A percentile compares a stretch with the other conserved stretches of the same genome.
Evolutionary conservation across 2,888 invertebrate species (phyloP).

Genomic region (Leucoptera coffeella): DNA sequence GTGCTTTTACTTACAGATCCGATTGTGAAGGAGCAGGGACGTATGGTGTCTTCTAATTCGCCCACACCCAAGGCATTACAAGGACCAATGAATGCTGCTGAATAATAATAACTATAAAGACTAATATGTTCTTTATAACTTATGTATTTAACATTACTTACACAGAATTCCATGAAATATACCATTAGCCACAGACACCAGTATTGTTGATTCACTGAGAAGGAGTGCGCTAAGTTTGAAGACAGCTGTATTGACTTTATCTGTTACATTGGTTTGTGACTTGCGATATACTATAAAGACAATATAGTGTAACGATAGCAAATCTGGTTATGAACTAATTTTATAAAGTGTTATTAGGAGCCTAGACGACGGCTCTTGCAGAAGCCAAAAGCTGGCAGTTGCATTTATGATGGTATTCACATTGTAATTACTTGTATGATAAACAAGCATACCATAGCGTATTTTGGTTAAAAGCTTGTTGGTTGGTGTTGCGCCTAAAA

Average conservation of each 20-base stretch:
- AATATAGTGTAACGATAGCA: slow-evolving; percentile 51
- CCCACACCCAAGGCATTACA: slow-evolving; percentile 64
- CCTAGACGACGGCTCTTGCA: slow-evolving; percentile 26
- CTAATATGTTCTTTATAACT: slow-evolving; percentile 34
- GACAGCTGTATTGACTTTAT: too few species aligned
- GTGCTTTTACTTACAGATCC: slow-evolving; percentile 61
- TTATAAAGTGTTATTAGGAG: slow-evolving; percentile 40
- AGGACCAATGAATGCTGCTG: slow-evolving; percentile 50
- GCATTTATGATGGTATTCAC: slow-evolving; percentile 53
- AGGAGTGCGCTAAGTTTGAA: too few species aligned
- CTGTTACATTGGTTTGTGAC: too few species aligned
- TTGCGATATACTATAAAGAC: slow-evolving; percentile 43
- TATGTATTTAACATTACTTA: slow-evolving; percentile 45
- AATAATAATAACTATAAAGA: slow-evolving; percentile 28
- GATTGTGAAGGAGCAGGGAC: slow-evolving; percentile 81
- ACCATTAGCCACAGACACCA: too few species aligned
- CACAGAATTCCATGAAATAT: slow-evolving; percentile 43
- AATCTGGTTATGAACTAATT: slow-evolving; percentile 50
- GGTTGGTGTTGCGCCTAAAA: slow-evolving; percentile 46
- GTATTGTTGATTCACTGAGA: too few species aligned
- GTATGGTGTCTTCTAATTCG: slow-evolving; percentile 68
- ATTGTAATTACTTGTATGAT: slow-evolving; percentile 55
- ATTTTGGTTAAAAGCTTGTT: slow-evolving; percentile 47
- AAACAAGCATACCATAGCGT: slow-evolving; percentile 43
- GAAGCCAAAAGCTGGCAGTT: slow-evolving; percentile 22